phyloP scores from a whole-genome alignment of 2,113 vertebrate species.

The Patagioenas fasciata region DNA sequence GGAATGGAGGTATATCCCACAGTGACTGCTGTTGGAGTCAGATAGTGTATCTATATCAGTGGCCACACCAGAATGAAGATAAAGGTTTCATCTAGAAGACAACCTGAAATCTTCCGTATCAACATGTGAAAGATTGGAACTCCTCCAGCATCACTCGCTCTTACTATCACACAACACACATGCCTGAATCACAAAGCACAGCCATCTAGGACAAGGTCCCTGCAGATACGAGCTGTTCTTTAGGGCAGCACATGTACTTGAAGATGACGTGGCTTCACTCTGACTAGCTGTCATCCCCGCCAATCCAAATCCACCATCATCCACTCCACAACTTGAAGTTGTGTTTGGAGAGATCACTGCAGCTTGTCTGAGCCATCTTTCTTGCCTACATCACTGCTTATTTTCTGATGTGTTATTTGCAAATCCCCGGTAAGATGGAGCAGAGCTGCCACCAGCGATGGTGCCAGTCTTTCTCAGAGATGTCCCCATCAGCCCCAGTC shows the following conservation, averaged over 20 bases:
- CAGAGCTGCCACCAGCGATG: background rate
- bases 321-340: background rate
- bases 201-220: background rate
- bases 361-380: background rate
- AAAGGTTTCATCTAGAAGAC: background rate
- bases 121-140: accelerated
- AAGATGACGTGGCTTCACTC: background rate
- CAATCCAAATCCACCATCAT: background rate
- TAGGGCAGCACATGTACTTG: background rate
- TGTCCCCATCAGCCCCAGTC: background rate
- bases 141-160: background rate
- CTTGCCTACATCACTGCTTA: background rate
- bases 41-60: background rate
- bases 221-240: background rate
- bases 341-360: background rate
- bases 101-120: background rate
- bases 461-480: background rate
- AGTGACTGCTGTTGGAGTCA: background rate
- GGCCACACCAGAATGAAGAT: background rate
- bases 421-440: background rate
- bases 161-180: too few relatives aligned
- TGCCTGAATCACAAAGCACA: background rate
- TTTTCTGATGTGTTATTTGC: accelerated
- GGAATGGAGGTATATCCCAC: background rate
- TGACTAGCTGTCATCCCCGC: background rate